A percentile compares a stretch with the other conserved stretches of the same genome.
These are phyloP conservation scores for Ruditapes philippinarum DNA, from an alignment of 1,140 invertebrate species.

Conservation along the genomic window DNA sequence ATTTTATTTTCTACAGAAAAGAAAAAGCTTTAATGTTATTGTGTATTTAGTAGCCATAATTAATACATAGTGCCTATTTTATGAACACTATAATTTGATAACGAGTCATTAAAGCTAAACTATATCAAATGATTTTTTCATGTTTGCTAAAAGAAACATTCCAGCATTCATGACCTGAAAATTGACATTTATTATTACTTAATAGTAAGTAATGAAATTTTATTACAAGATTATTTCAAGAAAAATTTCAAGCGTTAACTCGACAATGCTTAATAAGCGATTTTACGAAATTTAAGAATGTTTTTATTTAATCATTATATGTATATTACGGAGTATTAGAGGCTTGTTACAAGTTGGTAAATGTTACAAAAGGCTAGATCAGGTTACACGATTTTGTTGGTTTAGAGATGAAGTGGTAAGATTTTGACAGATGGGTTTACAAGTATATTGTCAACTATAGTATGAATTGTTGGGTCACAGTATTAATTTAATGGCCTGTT, in stretches of 20 bases:
- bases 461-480: constrained; percentile 9
- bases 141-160: too few species aligned
- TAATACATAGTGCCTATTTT: too few species aligned
- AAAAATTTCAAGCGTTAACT: not conserved
- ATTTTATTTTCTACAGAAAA: too few species aligned
- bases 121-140: too few species aligned
- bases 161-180: too few species aligned
- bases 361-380: not conserved
- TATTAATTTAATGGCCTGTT: not conserved
- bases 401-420: not conserved
- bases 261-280: not conserved
- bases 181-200: too few species aligned
- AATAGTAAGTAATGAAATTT: not conserved
- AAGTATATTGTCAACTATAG: constrained; percentile 4
- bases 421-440: not conserved
- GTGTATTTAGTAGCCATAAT: too few species aligned
- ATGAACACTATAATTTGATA: too few species aligned
- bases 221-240: not conserved
- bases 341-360: not conserved
- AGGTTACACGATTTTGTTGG: not conserved
- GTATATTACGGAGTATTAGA: not conserved
- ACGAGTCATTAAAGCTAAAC: too few species aligned
- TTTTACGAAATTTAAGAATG: not conserved
- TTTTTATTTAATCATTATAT: not conserved
- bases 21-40: too few species aligned